Evolutionary conservation across 2,113 vertebrate species (phyloP).

Genomic region (Prinia subflava): DNA sequence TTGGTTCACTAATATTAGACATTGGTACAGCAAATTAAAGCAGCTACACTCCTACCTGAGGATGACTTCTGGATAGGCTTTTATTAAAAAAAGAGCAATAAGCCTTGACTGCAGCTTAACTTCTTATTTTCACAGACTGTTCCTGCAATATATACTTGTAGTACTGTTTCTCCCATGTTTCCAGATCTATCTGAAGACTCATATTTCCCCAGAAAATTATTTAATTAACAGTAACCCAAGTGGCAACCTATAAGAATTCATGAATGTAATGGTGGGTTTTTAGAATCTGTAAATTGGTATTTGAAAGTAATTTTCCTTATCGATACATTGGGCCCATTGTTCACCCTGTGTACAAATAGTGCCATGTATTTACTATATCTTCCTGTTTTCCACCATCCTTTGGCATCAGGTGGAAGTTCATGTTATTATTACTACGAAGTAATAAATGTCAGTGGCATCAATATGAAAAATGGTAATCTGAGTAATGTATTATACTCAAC

Average conservation of each 20-base stretch:
- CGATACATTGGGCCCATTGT: neutral
- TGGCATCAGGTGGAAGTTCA: neutral
- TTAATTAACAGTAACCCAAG: neutral
- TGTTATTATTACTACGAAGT: neutral
- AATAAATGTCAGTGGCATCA: neutral
- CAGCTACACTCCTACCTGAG: neutral
- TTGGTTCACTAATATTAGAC: neutral
- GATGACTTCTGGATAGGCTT: neutral
- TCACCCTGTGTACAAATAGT: neutral
- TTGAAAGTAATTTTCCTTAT: neutral
- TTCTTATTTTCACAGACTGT: neutral
- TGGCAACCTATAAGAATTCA: neutral
- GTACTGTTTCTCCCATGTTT: neutral
- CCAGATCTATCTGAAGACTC: neutral
- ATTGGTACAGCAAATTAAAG: neutral
- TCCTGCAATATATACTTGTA: neutral
- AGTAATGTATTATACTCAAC: neutral
- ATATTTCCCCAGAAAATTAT: neutral
- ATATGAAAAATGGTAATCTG: neutral
- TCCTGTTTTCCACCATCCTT: neutral
- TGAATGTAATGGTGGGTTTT: accelerated
- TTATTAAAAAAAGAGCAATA: neutral
- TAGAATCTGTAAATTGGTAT: neutral
- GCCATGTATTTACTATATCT: neutral
- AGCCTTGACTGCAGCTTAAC: neutral